Evolutionary conservation across 1,140 invertebrate species (phyloP), one percentile per base, ranked within the genome.

Genomic region (Orussus abietinus): DNA sequence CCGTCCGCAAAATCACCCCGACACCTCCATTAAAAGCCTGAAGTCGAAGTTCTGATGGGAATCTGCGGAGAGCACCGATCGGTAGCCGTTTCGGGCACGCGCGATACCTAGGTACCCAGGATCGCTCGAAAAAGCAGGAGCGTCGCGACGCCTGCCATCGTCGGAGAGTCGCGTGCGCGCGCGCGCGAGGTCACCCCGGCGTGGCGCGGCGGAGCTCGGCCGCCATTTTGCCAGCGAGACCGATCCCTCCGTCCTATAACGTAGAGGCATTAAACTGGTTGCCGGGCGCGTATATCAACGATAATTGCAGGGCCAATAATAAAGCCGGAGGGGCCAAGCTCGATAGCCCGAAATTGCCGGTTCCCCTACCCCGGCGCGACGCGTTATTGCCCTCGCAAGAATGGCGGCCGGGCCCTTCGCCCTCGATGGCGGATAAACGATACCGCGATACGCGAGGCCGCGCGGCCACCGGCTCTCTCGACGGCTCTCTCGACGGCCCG

Each of bases 251-350:
- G 51, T 57, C 49, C 54, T 57, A 59, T 51, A 55, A 60, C 12
- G 11, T 36, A 62, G 55, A 49, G 55, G 36, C 57, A 62, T 62
- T 63, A 62, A 58, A 48, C 30, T 44, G 51, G 51, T 60, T 55
- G 59, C 53, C 43, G 49, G 64, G 62, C 57, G 63, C 64, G 66
- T 71, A 71, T 71, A 71, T 71, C 68, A 69, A 69, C 61, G 62
- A 67, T 71, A 71, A 71, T 71, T 71, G 64, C 64, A 67, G 68
- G 62, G 62, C 66, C 68, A 69, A 71, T 71, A 71, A 71, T 69
- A 69, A 69, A 71, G 56, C 64, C 58, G 54, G 62, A 69, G 66
- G 59, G 57, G 56, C 56, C 51, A 59, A 45, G 55, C 59, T 62
- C 62, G 62, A 64, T 64, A 64, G 62, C 59, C 62, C 62, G 53